Evolutionary conservation across 2,888 invertebrate species (phyloP).

Genomic region (Lumbricus terrestris): DNA sequence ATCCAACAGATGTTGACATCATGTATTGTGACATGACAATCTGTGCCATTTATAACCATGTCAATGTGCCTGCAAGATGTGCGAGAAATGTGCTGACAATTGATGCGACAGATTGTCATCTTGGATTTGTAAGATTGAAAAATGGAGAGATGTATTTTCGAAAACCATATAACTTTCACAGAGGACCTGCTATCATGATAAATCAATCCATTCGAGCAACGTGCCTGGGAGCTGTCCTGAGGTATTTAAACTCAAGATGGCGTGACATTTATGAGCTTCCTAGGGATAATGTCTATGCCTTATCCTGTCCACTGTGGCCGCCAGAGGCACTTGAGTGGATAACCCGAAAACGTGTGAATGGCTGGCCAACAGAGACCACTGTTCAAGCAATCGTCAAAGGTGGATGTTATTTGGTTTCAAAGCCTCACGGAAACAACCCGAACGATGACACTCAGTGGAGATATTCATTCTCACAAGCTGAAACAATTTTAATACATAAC

Average conservation of each 20-base stretch:
- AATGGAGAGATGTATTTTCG: not conserved
- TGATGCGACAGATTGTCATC: not conserved
- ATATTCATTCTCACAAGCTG: constrained; percentile 3
- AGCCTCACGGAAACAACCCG: not conserved
- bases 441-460: not conserved
- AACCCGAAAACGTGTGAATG: not conserved
- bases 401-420: constrained; percentile 3
- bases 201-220: not conserved
- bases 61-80: not conserved
- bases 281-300: not conserved
- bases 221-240: not conserved
- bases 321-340: not conserved
- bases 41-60: not conserved
- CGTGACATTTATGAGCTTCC: not conserved
- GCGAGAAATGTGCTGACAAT: not conserved
- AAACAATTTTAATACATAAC: not conserved
- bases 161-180: not conserved
- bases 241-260: not conserved
- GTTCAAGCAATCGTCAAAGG: not conserved
- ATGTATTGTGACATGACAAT: not conserved
- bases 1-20: not conserved
- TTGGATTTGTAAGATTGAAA: not conserved
- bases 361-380: not conserved
- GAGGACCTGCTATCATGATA: not conserved
- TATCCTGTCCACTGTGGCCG: not conserved